Base-by-base conservation (phyloP, 2,888 invertebrate species). In the Lasioglossum malachurum region DNA sequence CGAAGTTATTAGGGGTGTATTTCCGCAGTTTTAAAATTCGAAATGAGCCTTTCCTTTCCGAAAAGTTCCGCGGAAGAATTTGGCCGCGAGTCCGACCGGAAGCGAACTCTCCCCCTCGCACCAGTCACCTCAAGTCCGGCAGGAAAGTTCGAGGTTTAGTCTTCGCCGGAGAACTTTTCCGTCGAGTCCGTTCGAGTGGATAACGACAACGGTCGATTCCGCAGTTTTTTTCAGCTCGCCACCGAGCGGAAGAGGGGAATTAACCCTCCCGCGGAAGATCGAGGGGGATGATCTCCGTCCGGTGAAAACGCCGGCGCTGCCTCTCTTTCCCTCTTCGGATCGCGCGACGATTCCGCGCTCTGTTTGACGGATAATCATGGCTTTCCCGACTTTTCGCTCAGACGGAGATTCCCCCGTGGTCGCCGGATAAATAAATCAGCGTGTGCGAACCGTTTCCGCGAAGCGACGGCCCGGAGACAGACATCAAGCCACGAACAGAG, bases 121-220 rank as follows among this genome's bases (percentile, higher is more conserved):
- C 5, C 23, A 53, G 23, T 53, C 53, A 53, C n/a, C 53, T n/a
- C 53, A 8, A 2, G 60, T 60, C 60, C 60, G 31, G 64, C 27
- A 27, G 31, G 16, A 31, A 64, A 64, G 31, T 64, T 64, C 31
- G 31, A 16, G 64, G 64, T 64, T 64, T 31, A 31, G 73, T 49
- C 23, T 74, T 35, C 12, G 31, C 73, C 23, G 46, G 1, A 14
- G 38, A 69, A 69, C 69, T 69, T 41, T 14, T 38, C 31, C 49
- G 46, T 19, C 27, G 73, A 73, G 53, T 46, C 46, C 46, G 46
- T 46, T 73, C 44, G 49, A 74, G 49, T 49, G 73, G 49, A 49
- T 35, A 74, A 74, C 73, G 35, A 73, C 46, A 73, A 73, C 46
- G 73, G 38, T 23, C 12, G 69, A n/a, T 69, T 69, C 41, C 69